These are phyloP conservation scores for Hucho hucho DNA, from an alignment of 2,113 vertebrate genomes.

Conservation along the genomic window DNA sequence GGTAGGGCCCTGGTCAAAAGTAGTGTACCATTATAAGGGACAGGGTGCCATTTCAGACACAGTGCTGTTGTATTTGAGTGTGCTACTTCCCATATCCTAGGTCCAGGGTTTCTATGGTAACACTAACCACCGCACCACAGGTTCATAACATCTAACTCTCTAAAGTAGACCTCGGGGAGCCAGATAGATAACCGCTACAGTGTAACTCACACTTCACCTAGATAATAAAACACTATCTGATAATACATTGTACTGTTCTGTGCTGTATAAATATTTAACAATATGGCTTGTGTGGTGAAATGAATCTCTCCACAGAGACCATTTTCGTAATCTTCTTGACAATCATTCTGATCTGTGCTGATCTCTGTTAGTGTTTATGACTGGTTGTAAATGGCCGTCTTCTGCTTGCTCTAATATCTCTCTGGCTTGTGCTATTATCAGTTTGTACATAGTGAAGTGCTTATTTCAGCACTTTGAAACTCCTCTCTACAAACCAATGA, in stretches of 20 bases:
- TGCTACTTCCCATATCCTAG: no score
- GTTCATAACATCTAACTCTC: no score
- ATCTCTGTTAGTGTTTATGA: background rate
- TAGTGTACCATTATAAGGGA: no score
- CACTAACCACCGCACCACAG: no score
- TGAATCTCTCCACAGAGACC: background rate
- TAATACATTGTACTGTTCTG: background rate
- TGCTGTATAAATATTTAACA: background rate
- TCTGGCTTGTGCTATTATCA: background rate
- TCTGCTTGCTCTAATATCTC: background rate
- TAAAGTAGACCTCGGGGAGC: no score
- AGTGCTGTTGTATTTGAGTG: no score
- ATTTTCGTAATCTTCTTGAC: background rate
- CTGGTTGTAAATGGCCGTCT: background rate
- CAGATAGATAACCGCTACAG: background rate
- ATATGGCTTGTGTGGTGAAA: background rate
- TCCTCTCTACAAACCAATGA: no score
- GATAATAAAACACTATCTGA: background rate
- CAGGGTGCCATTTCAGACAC: no score
- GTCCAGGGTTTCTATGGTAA: no score
- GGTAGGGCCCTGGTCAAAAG: no score
- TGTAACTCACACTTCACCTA: conserved; percentile 13
- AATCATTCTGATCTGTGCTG: background rate
- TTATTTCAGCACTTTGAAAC: no score
- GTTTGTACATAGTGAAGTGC: no score